Conservation (phyloP, 2,797 vertebrate genomes). For the Enteromius unitaeniatus region DNA sequence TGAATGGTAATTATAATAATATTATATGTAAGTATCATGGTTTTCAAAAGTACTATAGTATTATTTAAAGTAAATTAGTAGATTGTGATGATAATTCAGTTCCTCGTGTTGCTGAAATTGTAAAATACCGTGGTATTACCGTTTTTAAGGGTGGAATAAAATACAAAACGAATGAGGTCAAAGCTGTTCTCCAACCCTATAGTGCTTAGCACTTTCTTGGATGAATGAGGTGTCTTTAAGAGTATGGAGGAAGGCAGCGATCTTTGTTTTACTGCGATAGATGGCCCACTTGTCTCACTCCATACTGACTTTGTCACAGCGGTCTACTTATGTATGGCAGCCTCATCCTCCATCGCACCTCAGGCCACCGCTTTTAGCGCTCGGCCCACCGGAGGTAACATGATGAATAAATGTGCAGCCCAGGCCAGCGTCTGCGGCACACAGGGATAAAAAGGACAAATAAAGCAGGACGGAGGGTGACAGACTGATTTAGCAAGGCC, state of each 20-base stretch:
- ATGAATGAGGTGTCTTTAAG: neutral
- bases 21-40: neutral
- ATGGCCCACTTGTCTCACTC: slow-evolving; percentile 8
- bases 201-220: neutral
- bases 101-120: no score
- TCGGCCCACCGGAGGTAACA: slow-evolving; percentile 70
- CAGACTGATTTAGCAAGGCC: slow-evolving; percentile 77
- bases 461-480: slow-evolving; percentile 69
- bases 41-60: neutral
- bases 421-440: slow-evolving; percentile 70
- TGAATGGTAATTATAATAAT: no score
- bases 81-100: neutral
- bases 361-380: slow-evolving; percentile 67
- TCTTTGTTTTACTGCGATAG: slow-evolving; percentile 5
- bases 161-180: neutral
- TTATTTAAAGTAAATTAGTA: neutral
- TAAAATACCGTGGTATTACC: neutral
- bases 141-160: neutral
- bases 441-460: slow-evolving; percentile 65
- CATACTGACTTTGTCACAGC: slow-evolving; percentile 32
- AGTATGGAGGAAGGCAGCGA: neutral
- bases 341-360: slow-evolving; percentile 69
- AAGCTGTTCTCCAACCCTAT: neutral
- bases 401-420: slow-evolving; percentile 77
- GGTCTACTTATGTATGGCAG: slow-evolving; percentile 58